Evolutionary conservation across 2,797 vertebrate species (phyloP), one percentile per base, ranked within the genome.

Genomic region (Rhinatrema bivittatum): DNA sequence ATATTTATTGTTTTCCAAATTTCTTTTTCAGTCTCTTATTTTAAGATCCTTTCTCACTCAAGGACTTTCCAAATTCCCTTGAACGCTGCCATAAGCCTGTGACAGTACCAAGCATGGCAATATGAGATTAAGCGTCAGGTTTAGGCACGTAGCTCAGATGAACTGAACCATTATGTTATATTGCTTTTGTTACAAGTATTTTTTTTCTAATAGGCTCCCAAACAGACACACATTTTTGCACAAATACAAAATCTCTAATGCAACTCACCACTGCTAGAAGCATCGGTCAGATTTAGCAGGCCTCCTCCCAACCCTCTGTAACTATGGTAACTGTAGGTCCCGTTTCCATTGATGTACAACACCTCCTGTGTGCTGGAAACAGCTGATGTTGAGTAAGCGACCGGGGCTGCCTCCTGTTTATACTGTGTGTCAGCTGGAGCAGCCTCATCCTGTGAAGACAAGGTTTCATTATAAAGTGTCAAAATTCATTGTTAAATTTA

Each of bases 271-370:
- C 81, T 85, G 68, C 78, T 78, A 62, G 85, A 82, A 59, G 84
- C 68, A 61, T 88, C 86, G 2, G 62, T 86, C 60, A 87, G 80
- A 68, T 85, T 85, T 61, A 87, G 78, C 72, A 85, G 79, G 42
- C 85, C 83, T 62, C 84, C 78, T 64, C 86, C 79, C 4, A 88
- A 69, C 50, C 85, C 85, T 77, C 83, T 61, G 79, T 87, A 88
- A 60, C 84, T 85, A 75, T 88, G 86, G 82, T 86, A 87, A 82
- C 85, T 86, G 75, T 88, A 88, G 72, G 84, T 87, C 48, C 85
- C 83, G 17, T 88, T 88, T 55, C 86, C 86, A 9, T 88, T 88
- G 75, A 87, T 88, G 70, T 88, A 88, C 69, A 88, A 48, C 67
- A 88, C 80, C 56, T 88, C 86, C 74, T 86, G 86, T 3, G 86